phyloP scores from a whole-genome alignment of 2,888 invertebrate species.

The Papilio gigon region DNA sequence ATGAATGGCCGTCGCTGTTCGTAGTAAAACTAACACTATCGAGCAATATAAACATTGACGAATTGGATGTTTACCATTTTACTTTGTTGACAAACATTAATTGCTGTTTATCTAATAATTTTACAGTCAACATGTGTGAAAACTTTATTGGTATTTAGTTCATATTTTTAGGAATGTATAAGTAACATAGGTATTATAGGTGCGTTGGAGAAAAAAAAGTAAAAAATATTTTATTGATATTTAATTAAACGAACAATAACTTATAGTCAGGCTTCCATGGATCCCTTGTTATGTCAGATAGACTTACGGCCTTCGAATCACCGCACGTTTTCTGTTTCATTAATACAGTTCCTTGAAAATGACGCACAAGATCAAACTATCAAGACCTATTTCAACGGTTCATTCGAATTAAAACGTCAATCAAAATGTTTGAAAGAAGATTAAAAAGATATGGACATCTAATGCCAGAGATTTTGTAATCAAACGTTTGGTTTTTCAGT shows the following conservation, averaged over 20 bases:
- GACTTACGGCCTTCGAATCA: background rate
- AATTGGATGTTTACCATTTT: constrained; percentile 15
- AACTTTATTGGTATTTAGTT: too few species aligned
- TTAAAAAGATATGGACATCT: constrained; percentile 26
- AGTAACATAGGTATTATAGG: too few species aligned
- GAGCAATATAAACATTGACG: constrained; percentile 30
- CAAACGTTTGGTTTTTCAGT: constrained; percentile 7
- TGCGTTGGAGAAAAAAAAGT: too few species aligned
- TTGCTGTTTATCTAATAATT: background rate
- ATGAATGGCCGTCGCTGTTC: constrained; percentile 32
- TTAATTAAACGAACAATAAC: background rate
- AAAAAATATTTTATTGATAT: background rate
- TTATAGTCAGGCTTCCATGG: background rate
- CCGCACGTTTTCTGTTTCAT: background rate
- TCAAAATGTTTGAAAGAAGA: constrained; percentile 17
- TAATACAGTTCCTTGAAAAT: background rate
- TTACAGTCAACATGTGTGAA: too few species aligned
- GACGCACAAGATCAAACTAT: background rate
- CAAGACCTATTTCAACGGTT: background rate
- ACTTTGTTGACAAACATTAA: constrained; percentile 27
- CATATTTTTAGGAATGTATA: too few species aligned
- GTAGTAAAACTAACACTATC: constrained; percentile 34
- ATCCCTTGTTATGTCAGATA: background rate
- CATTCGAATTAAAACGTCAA: constrained; percentile 12
- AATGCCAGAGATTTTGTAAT: constrained; percentile 27